Conservation (phyloP, 2,113 vertebrate genomes). For the Dasypus novemcinctus region DNA sequence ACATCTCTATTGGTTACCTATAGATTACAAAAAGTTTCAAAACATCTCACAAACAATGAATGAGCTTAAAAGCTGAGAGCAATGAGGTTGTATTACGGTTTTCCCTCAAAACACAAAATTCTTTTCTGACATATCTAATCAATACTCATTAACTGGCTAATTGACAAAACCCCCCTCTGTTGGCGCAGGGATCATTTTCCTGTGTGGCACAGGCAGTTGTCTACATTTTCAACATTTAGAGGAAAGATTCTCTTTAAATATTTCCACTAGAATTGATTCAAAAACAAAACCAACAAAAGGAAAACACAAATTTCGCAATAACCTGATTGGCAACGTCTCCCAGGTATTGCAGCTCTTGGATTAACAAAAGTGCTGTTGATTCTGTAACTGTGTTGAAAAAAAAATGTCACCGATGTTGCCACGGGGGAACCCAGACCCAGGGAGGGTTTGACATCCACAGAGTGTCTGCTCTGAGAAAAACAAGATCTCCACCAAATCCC, state of each 20-base stretch:
- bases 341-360: background rate
- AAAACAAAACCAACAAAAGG: background rate
- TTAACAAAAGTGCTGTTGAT: fast-evolving
- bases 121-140: background rate
- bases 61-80: no score
- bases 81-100: fast-evolving
- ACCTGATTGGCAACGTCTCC: background rate
- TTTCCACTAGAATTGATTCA: background rate
- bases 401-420: background rate
- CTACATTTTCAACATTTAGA: background rate
- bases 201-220: background rate
- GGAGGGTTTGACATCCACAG: background rate
- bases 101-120: background rate
- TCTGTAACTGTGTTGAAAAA: background rate
- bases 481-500: background rate
- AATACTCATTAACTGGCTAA: background rate
- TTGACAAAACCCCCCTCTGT: background rate
- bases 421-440: no score
- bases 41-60: background rate
- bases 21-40: background rate
- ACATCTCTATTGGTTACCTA: fast-evolving
- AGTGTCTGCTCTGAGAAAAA: background rate
- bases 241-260: background rate
- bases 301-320: background rate
- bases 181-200: background rate